phyloP scores from a whole-genome alignment of 2,797 vertebrate genomes.

The Prunella strophiata region DNA sequence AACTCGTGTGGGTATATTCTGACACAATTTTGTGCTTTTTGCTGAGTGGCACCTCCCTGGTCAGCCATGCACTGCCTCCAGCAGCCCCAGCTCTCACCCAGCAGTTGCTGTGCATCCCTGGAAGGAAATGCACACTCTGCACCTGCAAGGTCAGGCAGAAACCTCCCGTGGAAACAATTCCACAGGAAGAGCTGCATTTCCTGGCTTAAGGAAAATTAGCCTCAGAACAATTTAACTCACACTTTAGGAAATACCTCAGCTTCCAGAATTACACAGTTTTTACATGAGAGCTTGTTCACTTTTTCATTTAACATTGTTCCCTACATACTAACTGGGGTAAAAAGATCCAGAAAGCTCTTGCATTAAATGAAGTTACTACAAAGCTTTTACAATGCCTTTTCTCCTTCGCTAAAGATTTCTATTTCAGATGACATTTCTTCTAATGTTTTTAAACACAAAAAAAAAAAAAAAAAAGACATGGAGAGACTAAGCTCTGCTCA shows the following conservation, averaged over 20 bases:
- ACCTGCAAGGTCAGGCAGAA: not conserved
- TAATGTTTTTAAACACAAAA: not conserved
- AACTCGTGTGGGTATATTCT: not conserved
- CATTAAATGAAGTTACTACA: not conserved
- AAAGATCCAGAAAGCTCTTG: not conserved
- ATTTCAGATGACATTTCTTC: not conserved
- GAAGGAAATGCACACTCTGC: fast-evolving
- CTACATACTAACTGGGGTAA: not conserved
- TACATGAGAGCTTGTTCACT: not conserved
- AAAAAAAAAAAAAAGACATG: not conserved
- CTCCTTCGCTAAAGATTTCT: not conserved
- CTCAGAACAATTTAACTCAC: not conserved
- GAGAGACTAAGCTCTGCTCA: not conserved
- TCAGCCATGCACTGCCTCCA: fast-evolving
- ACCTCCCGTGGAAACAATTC: not conserved
- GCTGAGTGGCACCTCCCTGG: not conserved
- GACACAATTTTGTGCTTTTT: not conserved
- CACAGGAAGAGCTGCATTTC: not conserved
- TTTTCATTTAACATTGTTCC: not conserved
- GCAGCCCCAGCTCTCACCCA: not conserved
- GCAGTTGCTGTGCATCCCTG: not conserved
- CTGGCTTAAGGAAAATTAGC: not conserved
- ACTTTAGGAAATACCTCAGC: constrained; percentile 20
- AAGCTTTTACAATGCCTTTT: not conserved
- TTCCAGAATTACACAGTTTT: not conserved